Evolutionary conservation across 2,113 vertebrate species (phyloP).

Genomic region (Triplophysa siluroides): DNA sequence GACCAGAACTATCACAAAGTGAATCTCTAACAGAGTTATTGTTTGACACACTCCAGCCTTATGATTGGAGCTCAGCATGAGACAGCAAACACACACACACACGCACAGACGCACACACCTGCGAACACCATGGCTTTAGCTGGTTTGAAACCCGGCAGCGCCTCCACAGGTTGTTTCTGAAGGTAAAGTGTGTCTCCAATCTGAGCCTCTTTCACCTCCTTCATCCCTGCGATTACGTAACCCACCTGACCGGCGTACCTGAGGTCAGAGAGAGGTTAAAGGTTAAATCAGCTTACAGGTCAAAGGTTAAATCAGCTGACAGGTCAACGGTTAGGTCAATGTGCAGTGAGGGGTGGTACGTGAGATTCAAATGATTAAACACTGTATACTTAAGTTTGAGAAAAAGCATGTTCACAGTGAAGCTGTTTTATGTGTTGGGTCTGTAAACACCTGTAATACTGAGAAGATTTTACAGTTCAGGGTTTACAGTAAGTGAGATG

Average conservation of each 20-base stretch:
- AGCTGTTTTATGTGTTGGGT: too few relatives aligned
- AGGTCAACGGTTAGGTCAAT: not conserved
- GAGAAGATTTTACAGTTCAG: not conserved
- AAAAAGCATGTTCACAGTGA: too few relatives aligned
- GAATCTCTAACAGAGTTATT: not conserved
- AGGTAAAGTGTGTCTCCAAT: constrained; percentile 92
- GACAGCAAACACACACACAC: too few relatives aligned
- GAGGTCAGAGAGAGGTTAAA: constrained; percentile 46
- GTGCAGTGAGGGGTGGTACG: too few relatives aligned
- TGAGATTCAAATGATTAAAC: too few relatives aligned
- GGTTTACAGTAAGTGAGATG: not conserved
- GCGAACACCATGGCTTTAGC: constrained; percentile 98
- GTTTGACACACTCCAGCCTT: not conserved
- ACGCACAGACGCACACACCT: constrained; percentile 70
- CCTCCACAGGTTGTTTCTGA: constrained; percentile 86
- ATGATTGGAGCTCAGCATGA: not conserved
- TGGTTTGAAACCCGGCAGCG: constrained; percentile 92
- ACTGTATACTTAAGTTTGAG: too few relatives aligned
- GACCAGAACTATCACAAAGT: too few relatives aligned
- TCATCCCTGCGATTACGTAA: constrained; percentile 94
- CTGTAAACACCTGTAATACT: not conserved
- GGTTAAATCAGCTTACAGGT: constrained; percentile 8
- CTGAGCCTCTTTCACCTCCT: constrained; percentile 96
- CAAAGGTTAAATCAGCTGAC: too few relatives aligned
- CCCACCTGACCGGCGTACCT: constrained; percentile 97